Evolutionary conservation across 2,797 vertebrate genomes (phyloP).

Genomic region (Platalea minor): DNA sequence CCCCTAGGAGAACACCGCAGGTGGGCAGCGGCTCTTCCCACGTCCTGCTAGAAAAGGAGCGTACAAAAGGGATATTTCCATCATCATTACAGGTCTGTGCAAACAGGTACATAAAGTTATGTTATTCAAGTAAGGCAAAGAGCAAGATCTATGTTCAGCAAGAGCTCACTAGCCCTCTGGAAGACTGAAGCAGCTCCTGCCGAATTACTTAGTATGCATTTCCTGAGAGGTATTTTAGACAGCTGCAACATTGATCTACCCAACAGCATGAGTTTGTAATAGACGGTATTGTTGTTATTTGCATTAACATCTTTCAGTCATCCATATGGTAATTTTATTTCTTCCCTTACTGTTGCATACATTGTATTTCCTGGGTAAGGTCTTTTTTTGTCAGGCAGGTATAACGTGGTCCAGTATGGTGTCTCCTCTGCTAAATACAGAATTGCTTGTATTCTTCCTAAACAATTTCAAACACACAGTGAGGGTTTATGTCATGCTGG

Average conservation of each 20-base stretch:
- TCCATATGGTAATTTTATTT: not conserved
- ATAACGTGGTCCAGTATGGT: not conserved
- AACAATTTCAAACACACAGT: not conserved
- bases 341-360: not conserved
- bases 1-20: not conserved
- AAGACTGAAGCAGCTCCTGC: not conserved
- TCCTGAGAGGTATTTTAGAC: not conserved
- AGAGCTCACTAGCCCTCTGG: not conserved
- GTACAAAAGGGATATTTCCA: not conserved
- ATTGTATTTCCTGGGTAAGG: not conserved
- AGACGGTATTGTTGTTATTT: not conserved
- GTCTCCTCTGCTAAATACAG: not conserved
- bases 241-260: not conserved
- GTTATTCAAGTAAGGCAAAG: not conserved
- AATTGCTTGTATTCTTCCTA: not conserved
- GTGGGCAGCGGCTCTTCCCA: constrained; percentile 15
- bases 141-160: not conserved
- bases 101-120: not conserved
- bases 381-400: not conserved
- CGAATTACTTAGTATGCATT: not conserved
- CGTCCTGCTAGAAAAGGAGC: constrained; percentile 23
- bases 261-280: not conserved
- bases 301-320: not conserved
- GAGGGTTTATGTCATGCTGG: not conserved
- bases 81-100: not conserved